Evolutionary conservation across 1,140 invertebrate genomes (phyloP), one percentile per base, ranked within the genome.

Genomic region (Nomia melanderi): DNA sequence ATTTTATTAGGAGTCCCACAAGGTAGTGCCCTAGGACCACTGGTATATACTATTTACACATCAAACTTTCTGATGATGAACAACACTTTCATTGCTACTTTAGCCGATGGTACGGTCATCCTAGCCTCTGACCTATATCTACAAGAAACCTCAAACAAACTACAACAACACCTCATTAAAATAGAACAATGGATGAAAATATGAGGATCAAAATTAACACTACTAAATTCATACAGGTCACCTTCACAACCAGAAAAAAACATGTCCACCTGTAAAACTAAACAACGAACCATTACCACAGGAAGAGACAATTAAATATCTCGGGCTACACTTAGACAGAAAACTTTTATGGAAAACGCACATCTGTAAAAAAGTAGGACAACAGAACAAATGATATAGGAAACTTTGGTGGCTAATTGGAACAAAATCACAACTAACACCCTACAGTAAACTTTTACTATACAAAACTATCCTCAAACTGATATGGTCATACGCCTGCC

Each of bases 71-170:
- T 86, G 29, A 66, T 23, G 27, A 39, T 12, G 2, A 17, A 47
- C 23, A 27, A 81, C 5, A 81, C 62, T 14, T 78, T 71, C 11
- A 69, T 74, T 11, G 85, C 85, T 9, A 86, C 85, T 5, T 88
- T 80, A 79, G 81, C 86, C 12, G 80, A 89, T 53, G 82, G 88
- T 54, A 84, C 84, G 27, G 82, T 82, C 31, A 72, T 87, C 50
- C 33, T 88, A 11, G 41, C 66, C 17, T 50, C 36, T 12, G 64
- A 79, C 27, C 41, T 60, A n/a, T 66, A 83, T 36, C 66, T 75
- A 12, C 5, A 25, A 50, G 25, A 23, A 57, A 80, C 87, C 9
- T 83, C 86, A 41, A 31, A 41, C 31, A 54, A 67, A 25, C 62
- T 89, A 8, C 85, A 89, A 80, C 76, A 60, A 11, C 47, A 77